These are phyloP conservation scores for Planiliza haematocheilus DNA, from an alignment of 2,113 vertebrate genomes.

Conservation along the genomic window DNA sequence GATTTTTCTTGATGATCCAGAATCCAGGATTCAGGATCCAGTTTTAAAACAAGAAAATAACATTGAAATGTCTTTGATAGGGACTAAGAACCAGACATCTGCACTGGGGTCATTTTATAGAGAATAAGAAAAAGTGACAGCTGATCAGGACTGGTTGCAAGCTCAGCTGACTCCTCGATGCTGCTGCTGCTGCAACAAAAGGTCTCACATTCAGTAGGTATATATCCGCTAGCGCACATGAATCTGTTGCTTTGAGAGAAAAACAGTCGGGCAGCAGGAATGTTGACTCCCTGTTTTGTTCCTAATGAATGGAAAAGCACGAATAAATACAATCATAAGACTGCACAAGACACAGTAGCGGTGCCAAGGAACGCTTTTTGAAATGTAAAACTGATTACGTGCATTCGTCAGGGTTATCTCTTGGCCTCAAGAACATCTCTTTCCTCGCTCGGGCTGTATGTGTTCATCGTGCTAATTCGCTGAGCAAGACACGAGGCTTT, in stretches of 20 bases:
- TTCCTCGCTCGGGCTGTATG: constrained; percentile 29
- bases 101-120: not conserved
- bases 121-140: not conserved
- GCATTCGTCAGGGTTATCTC: constrained; percentile 33
- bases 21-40: too few species aligned
- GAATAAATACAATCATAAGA: constrained; percentile 59
- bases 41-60: not conserved
- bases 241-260: constrained; percentile 19
- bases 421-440: constrained; percentile 24
- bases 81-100: not conserved
- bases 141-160: constrained; percentile 6
- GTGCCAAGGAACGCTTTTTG: not conserved
- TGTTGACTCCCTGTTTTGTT: not conserved
- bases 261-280: not conserved
- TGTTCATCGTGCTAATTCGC: constrained; percentile 20
- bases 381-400: constrained; percentile 49
- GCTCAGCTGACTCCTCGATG: not conserved
- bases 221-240: constrained; percentile 1
- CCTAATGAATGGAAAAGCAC: constrained; percentile 24
- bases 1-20: not conserved
- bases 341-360: constrained; percentile 40
- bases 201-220: not conserved
- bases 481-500: not conserved
- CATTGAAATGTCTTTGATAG: not conserved
- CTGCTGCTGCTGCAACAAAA: not conserved